Base-by-base conservation (phyloP, 2,888 invertebrate species). In the Meteorus colon region DNA sequence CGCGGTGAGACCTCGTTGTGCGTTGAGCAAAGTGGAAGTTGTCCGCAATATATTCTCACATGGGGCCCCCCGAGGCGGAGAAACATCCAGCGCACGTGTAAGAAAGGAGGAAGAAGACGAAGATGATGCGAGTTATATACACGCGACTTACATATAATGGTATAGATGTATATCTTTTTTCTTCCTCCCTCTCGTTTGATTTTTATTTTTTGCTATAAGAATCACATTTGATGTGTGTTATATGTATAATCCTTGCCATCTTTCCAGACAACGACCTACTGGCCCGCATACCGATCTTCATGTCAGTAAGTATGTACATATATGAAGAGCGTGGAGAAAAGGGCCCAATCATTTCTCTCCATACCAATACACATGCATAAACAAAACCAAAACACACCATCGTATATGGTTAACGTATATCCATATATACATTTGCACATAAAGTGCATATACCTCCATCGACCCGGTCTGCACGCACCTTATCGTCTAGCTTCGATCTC, bases 241-340 rank as follows among this genome's bases (percentile, higher is more conserved):
- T 48, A 48, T 48, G 12, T 41, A 41, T 41, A 41, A 41, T 41
- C 41, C 41, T 41, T 41, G 1, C 55, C 55, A 55, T 48, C 55
- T 69, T 59, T 69, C 12, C 16, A 59, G 80, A 78, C 77, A 79
- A 68, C 82, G 87, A 87, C 87, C 87, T 87, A 87, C 87, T 87
- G 83, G 85, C 87, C 87, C 83, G 86, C 87, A 87, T 87, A 85
- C 87, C 86, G 77, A 71, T 79, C 73, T 75, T 68, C 68, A 68
- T 74, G 74, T 45, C 29, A 29, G 48, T 41, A 31, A 62, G 14
- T 62, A 31, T 62, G n/a, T 31, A 48, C 29, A 48, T 24, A 68
- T 24, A 29, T 68, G 45, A 68, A 45, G 45, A 48, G 29, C 5
- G 19, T 37, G 62, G 62, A 29, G 63, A 75, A 75, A 75, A 75